Evolutionary conservation across 2,797 vertebrate genomes (phyloP).

Genomic region (Takifugu rubripes): DNA sequence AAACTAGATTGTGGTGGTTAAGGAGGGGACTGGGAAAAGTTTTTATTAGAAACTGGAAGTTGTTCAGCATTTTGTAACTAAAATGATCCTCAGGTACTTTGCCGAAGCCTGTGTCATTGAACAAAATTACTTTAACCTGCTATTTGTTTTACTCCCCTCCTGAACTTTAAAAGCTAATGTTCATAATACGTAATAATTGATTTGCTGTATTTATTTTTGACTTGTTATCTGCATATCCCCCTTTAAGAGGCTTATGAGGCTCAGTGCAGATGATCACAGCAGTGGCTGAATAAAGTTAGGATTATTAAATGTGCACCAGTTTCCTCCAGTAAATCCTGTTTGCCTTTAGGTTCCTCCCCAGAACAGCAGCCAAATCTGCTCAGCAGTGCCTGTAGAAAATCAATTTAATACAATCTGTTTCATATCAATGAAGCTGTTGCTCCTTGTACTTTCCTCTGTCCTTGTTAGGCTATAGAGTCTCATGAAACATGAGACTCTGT

Average conservation of each 20-base stretch:
- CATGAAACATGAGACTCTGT: constrained; percentile 27
- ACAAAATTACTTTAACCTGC: constrained; percentile 3
- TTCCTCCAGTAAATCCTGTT: constrained; percentile 46
- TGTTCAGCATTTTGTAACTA: constrained; percentile 16
- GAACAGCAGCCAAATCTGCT: constrained; percentile 55
- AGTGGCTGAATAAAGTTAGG: constrained; percentile 36
- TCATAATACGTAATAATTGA: constrained; percentile 26
- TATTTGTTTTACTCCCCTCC: constrained; percentile 5
- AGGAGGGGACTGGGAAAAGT: not conserved
- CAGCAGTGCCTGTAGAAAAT: constrained; percentile 62
- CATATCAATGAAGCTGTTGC: constrained; percentile 25
- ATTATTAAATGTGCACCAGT: constrained; percentile 53
- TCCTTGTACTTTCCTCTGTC: constrained; percentile 30
- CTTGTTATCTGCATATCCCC: constrained; percentile 34
- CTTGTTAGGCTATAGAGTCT: constrained; percentile 20
- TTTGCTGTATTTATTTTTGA: constrained; percentile 18
- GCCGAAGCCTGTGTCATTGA: constrained; percentile 22
- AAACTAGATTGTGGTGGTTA: too few relatives aligned
- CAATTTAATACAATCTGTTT: constrained; percentile 33
- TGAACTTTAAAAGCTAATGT: constrained; percentile 9
- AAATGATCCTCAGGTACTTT: constrained; percentile 45
- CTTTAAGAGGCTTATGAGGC: constrained; percentile 62
- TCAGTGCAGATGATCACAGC: constrained; percentile 28
- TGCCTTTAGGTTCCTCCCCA: constrained; percentile 36
- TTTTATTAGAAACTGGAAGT: constrained; percentile 16